Percentiles rank a stretch among this genome's conserved stretches.
Conservation (phyloP, 1,140 invertebrate species). For the Mycetomoellerius zeteki region DNA sequence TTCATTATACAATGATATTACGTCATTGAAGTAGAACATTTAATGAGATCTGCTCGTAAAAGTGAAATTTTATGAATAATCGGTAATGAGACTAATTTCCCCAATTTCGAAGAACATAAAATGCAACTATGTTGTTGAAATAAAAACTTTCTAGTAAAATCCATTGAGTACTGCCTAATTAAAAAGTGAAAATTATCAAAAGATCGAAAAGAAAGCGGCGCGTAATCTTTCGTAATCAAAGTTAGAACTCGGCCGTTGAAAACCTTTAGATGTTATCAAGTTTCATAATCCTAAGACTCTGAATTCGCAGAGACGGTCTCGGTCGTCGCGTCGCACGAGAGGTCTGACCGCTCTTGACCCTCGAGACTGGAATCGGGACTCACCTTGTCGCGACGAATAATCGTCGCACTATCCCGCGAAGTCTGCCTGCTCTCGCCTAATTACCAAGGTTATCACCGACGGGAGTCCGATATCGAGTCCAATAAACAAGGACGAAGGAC, state of each 20-base stretch:
- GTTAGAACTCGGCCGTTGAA: neutral
- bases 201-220: neutral
- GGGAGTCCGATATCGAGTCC: neutral
- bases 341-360: conserved; percentile 72
- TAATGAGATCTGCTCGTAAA: neutral
- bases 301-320: neutral
- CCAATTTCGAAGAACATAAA: neutral
- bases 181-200: neutral
- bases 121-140: neutral
- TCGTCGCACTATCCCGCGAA: conserved; percentile 27
- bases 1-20: neutral
- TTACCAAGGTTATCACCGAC: conserved; percentile 20
- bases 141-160: conserved; percentile 8
- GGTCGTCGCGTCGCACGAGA: conserved; percentile 43
- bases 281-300: neutral
- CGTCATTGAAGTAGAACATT: neutral
- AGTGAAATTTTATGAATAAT: neutral
- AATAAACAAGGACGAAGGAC: conserved; percentile 41
- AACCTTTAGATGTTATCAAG: neutral
- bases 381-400: conserved; percentile 61
- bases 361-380: conserved; percentile 61
- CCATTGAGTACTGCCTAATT: neutral
- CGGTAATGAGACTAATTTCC: neutral
- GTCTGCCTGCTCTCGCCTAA: conserved; percentile 1
- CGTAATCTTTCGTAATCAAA: neutral